A percentile compares a stretch with the other conserved stretches of the same genome.
phyloP scores from a whole-genome alignment of 1,140 invertebrate species.

The Agrilus planipennis region DNA sequence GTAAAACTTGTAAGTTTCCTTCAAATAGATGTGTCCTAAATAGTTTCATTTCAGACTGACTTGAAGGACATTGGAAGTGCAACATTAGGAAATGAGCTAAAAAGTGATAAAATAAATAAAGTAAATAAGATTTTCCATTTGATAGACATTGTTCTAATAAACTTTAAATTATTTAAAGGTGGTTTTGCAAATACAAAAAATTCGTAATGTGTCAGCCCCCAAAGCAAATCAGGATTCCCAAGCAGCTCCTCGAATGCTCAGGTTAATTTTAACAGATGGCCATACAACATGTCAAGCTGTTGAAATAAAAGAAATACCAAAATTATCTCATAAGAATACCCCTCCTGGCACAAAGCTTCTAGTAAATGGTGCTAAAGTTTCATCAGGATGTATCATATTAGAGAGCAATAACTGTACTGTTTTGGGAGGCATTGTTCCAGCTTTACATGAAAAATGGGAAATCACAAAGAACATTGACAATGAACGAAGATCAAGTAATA shows the following conservation, averaged over 20 bases:
- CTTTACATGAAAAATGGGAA: slow-evolving; percentile 82
- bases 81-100: slow-evolving; percentile 43
- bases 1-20: no score
- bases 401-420: slow-evolving; percentile 50
- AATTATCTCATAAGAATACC: slow-evolving; percentile 54
- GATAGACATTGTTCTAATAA: background rate
- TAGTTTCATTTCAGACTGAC: slow-evolving; percentile 65
- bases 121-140: slow-evolving; percentile 18
- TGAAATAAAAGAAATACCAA: slow-evolving; percentile 54
- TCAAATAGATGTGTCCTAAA: no score
- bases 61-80: slow-evolving; percentile 61
- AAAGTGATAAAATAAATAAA: slow-evolving; percentile 40
- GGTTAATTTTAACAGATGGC: slow-evolving; percentile 74
- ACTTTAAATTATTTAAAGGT: slow-evolving; percentile 34
- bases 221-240: slow-evolving; percentile 80
- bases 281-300: slow-evolving; percentile 62
- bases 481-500: no score
- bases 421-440: slow-evolving; percentile 70
- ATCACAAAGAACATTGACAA: slow-evolving; percentile 66
- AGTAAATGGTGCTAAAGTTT: slow-evolving; percentile 39
- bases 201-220: slow-evolving; percentile 78
- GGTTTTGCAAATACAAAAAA: slow-evolving; percentile 77
- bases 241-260: slow-evolving; percentile 67
- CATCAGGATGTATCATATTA: slow-evolving; percentile 58
- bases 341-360: slow-evolving; percentile 65